Conservation (phyloP, 1,140 invertebrate genomes). For the Pseudomyrmex concolor region DNA sequence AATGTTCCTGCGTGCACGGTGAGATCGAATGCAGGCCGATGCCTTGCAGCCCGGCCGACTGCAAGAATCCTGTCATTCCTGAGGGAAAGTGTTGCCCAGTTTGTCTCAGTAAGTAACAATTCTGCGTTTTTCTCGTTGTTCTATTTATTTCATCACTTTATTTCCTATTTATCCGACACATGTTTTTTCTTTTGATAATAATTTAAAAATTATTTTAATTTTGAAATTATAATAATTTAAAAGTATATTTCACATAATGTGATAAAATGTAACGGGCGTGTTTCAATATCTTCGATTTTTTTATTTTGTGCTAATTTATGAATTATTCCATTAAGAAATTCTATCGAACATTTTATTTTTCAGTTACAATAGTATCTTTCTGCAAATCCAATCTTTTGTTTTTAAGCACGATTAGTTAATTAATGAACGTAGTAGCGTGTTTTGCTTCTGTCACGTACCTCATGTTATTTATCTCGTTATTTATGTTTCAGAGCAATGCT, state of each 20-base stretch:
- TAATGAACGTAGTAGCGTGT: slow-evolving; percentile 11
- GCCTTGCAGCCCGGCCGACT: slow-evolving; percentile 90
- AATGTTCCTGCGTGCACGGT: slow-evolving; percentile 93
- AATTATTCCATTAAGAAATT: slow-evolving; percentile 15
- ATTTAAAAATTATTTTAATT: neutral
- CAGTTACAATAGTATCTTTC: neutral
- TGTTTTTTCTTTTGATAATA: neutral
- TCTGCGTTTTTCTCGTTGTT: neutral
- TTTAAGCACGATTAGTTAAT: slow-evolving; percentile 30
- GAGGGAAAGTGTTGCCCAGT: slow-evolving; percentile 93
- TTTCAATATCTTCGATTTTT: neutral
- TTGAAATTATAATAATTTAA: neutral
- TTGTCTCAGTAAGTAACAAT: slow-evolving; percentile 91
- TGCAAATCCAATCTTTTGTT: neutral
- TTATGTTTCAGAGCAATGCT: slow-evolving; percentile 89
- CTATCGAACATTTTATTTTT: neutral
- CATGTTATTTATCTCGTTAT: slow-evolving; percentile 32
- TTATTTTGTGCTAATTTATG: neutral
- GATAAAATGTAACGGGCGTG: neutral
- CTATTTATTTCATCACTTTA: neutral
- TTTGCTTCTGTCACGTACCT: slow-evolving; percentile 15
- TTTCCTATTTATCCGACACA: neutral
- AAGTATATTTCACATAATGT: neutral
- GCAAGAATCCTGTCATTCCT: slow-evolving; percentile 91
- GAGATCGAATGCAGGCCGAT: slow-evolving; percentile 92